Base-by-base conservation (phyloP, 2,797 vertebrate species). In the Momotus momota region DNA sequence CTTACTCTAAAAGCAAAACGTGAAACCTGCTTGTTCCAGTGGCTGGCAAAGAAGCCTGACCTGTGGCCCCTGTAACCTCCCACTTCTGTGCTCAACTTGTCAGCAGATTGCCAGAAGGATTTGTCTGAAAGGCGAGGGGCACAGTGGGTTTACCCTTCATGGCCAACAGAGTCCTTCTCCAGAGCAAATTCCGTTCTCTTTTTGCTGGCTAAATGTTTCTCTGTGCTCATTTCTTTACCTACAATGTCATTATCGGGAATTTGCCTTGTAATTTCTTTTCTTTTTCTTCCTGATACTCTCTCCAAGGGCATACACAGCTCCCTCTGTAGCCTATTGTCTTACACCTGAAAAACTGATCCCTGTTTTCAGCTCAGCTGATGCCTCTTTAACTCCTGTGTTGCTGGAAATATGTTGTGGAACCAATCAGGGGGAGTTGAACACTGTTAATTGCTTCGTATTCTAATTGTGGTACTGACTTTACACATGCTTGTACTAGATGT, bases 401-500 rank as follows among this genome's bases (percentile, higher is more conserved):
- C 69, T 74, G 35, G 61, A 88, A 72, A 60, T 69, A 33, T 0
- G 0, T 35, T 3, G 4, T 41, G 58, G 69, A 85, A 74, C n/a
- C 1, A 18, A 35, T 8, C 35, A 35, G 12, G 40, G 23, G 57
- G 19, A 33, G 55, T 46, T 26, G 48, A 85, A 41, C 6, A 14
- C 14, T 52, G 8, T 10, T 70, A 62, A 41, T 73, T 58, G 13
- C 31, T 91, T 92, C 5, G 11, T 57, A 15, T 33, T 0, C 1
- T 78, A 43, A 29, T 75, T 12, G 3, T 17, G 18, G 18, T 38
- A 41, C 18, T 88, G 52, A 25, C 19, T 91, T 84, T 75, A 22
- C 0, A 0, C 0, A 1, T 78, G 18, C 48, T 78, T 46, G 9
- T 77, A n/a, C 43, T 35, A 35, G 35, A 35, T 35, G 35, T 35